Evolutionary conservation across 2,113 vertebrate species (phyloP).

Genomic region (Centropus unirufus): DNA sequence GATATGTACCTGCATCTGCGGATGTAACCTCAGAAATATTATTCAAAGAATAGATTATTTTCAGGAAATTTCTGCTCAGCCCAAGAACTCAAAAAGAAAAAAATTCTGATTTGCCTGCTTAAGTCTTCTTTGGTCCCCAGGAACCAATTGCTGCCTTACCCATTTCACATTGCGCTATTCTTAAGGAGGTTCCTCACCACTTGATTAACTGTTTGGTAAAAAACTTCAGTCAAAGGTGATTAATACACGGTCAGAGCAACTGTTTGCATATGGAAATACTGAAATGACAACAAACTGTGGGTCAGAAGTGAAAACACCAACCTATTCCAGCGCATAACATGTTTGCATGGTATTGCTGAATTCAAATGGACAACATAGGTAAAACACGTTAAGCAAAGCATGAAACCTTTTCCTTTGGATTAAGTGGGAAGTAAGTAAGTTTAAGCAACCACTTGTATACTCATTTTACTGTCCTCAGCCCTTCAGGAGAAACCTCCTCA

Average conservation of each 20-base stretch:
- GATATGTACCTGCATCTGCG: neutral
- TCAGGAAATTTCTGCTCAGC: constrained; percentile 22
- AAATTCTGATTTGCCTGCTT: neutral
- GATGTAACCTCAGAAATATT: neutral
- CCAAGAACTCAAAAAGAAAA: constrained; percentile 24
- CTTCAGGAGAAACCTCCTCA: neutral
- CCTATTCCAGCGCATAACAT: neutral
- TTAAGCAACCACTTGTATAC: neutral
- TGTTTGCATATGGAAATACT: neutral
- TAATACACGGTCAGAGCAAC: neutral
- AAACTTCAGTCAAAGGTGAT: neutral
- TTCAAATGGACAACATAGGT: neutral
- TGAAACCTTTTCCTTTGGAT: neutral
- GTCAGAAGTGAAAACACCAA: neutral
- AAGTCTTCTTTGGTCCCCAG: neutral
- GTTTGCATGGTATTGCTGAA: neutral
- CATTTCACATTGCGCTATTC: neutral
- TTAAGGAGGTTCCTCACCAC: neutral
- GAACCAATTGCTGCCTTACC: neutral
- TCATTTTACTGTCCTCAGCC: neutral
- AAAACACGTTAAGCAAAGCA: neutral
- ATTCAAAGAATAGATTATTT: constrained; percentile 11
- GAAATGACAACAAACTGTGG: neutral
- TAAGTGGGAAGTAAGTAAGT: neutral
- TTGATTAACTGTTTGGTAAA: constrained; percentile 19